Percentiles rank a stretch among this genome's conserved stretches.
phyloP scores from a whole-genome alignment of 2,888 invertebrate genomes.

The Drosophila eohydei region DNA sequence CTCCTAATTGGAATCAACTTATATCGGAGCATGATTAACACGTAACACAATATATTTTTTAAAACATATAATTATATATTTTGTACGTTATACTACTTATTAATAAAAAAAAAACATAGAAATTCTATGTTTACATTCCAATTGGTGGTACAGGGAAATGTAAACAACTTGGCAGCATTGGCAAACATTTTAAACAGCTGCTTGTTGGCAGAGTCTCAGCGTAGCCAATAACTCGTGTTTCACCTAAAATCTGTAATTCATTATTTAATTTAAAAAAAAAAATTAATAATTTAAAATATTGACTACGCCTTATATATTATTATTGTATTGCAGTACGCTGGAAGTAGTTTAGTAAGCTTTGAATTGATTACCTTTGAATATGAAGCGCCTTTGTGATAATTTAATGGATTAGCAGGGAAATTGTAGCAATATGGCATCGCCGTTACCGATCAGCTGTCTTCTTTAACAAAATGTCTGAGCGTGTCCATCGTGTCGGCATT shows the following conservation, averaged over 20 bases:
- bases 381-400: background rate
- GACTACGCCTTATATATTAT: background rate
- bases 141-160: background rate
- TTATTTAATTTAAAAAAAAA: background rate
- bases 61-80: conserved; percentile 1
- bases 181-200: background rate
- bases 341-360: background rate
- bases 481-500: conserved; percentile 10
- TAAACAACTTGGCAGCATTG: background rate
- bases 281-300: background rate
- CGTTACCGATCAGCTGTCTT: conserved; percentile 31
- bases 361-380: background rate
- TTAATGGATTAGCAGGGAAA: background rate
- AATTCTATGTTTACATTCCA: background rate
- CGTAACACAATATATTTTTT: background rate
- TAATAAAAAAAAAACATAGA: background rate
- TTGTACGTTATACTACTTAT: background rate
- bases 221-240: too few species aligned
- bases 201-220: background rate
- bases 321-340: background rate
- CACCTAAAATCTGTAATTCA: background rate
- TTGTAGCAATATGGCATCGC: conserved; percentile 22
- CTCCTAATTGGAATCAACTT: background rate
- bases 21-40: background rate
- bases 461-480: conserved; percentile 21